Percentiles rank a stretch among this genome's conserved stretches.
phyloP scores from a whole-genome alignment of 2,797 vertebrate species.

The Masticophis lateralis region DNA sequence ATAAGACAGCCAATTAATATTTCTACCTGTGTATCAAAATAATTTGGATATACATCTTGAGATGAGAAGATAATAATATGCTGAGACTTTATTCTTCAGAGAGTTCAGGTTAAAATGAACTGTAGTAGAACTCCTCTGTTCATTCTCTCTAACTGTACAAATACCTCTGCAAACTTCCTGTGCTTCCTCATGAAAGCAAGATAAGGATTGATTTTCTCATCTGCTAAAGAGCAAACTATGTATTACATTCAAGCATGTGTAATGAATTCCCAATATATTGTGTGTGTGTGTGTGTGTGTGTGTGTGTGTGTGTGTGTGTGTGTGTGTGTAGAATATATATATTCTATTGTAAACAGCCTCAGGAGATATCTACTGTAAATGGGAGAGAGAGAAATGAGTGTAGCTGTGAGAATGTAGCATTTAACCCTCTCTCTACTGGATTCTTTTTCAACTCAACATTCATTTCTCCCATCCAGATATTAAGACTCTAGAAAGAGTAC shows the following conservation, averaged over 20 bases:
- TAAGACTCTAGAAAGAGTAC: background rate
- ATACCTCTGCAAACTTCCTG: background rate
- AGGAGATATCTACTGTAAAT: background rate
- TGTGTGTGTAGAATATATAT: too few relatives aligned
- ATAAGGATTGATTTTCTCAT: background rate
- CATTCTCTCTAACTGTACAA: background rate
- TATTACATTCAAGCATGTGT: background rate
- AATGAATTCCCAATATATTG: background rate
- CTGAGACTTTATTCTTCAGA: background rate
- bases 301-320: too few relatives aligned
- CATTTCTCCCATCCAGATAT: background rate
- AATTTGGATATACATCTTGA: background rate
- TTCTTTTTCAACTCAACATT: background rate
- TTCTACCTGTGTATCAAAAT: background rate
- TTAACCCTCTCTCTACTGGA: background rate
- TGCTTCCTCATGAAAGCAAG: background rate
- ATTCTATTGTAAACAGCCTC: background rate
- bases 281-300: too few relatives aligned
- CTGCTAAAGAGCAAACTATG: background rate
- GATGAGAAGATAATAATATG: background rate
- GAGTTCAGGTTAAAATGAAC: background rate
- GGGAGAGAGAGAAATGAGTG: background rate
- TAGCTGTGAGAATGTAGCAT: background rate
- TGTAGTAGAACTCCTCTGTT: background rate
- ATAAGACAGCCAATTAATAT: background rate